phyloP scores from a whole-genome alignment of 2,888 invertebrate genomes.

The Psylliodes chrysocephalus region DNA sequence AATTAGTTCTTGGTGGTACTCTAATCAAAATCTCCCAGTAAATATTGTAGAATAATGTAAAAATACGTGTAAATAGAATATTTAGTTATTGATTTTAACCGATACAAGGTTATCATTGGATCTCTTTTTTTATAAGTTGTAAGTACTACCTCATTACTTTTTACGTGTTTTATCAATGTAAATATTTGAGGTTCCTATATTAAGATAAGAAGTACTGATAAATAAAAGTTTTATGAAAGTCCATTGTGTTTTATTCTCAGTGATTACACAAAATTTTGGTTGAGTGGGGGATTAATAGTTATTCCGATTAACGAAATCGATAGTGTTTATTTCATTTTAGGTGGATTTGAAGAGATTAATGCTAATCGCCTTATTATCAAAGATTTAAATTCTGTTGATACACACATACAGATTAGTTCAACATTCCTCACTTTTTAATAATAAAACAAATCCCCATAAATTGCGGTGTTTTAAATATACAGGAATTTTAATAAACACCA shows the following conservation, averaged over 20 bases:
- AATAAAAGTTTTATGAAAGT: slow-evolving; percentile 43
- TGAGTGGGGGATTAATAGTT: slow-evolving; percentile 6
- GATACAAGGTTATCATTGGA: slow-evolving; percentile 35
- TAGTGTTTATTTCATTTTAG: slow-evolving; percentile 21
- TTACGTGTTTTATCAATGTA: slow-evolving; percentile 50
- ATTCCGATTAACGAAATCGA: slow-evolving; percentile 16
- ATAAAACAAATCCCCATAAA: no score
- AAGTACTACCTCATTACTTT: slow-evolving; percentile 56
- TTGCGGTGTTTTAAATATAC: no score
- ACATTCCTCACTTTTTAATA: no score
- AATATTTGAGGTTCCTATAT: slow-evolving; percentile 58
- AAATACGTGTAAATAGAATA: slow-evolving; percentile 36
- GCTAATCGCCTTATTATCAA: slow-evolving; percentile 6
- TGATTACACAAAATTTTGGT: slow-evolving; percentile 1
- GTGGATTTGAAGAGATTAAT: slow-evolving; percentile 15
- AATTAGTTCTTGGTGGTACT: neutral
- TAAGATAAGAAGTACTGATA: slow-evolving; percentile 31
- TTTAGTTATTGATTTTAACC: slow-evolving; percentile 27
- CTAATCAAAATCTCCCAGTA: slow-evolving; percentile 7
- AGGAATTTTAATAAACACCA: no score
- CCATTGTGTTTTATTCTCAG: slow-evolving; percentile 23
- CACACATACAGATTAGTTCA: no score
- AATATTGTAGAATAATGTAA: slow-evolving; percentile 30
- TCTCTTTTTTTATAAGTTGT: slow-evolving; percentile 41
- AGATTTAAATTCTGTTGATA: slow-evolving; percentile 7